Evolutionary conservation across 2,797 vertebrate species (phyloP).

Genomic region (Dallia pectoralis): DNA sequence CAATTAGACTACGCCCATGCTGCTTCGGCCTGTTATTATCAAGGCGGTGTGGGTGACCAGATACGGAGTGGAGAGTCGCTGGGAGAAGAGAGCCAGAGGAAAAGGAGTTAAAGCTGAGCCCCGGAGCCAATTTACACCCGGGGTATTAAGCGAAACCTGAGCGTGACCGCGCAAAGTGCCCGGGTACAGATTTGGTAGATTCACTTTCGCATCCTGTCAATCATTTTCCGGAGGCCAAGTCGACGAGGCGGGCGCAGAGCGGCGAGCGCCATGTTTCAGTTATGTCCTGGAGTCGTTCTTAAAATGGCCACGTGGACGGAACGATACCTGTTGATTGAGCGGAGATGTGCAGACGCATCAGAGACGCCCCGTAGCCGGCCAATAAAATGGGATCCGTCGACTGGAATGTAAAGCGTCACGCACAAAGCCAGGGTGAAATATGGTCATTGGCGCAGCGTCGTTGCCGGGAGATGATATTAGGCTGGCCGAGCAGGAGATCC

Average conservation of each 20-base stretch:
- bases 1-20: constrained; percentile 62
- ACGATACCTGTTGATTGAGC: constrained; percentile 62
- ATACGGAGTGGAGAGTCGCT: constrained; percentile 18
- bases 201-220: constrained; percentile 34
- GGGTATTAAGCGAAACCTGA: constrained; percentile 67
- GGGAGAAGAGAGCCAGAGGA: constrained; percentile 16
- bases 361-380: background rate
- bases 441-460: constrained; percentile 13
- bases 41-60: constrained; percentile 17
- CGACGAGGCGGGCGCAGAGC: constrained; percentile 39
- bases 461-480: constrained; percentile 46
- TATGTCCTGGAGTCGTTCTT: constrained; percentile 50
- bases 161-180: constrained; percentile 59
- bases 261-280: constrained; percentile 63
- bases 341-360: constrained; percentile 20
- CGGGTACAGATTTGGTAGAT: constrained; percentile 40
- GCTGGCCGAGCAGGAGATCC: constrained; percentile 46
- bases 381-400: constrained; percentile 52
- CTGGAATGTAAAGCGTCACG: constrained; percentile 17
- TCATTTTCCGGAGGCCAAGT: constrained; percentile 36
- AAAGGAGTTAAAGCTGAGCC: constrained; percentile 50
- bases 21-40: constrained; percentile 34
- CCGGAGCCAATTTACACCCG: constrained; percentile 67
- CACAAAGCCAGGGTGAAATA: constrained; percentile 25
- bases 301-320: constrained; percentile 6